Evolutionary conservation across 2,888 invertebrate species (phyloP), one percentile per base, ranked within the genome.

Genomic region (Catocala nupta): DNA sequence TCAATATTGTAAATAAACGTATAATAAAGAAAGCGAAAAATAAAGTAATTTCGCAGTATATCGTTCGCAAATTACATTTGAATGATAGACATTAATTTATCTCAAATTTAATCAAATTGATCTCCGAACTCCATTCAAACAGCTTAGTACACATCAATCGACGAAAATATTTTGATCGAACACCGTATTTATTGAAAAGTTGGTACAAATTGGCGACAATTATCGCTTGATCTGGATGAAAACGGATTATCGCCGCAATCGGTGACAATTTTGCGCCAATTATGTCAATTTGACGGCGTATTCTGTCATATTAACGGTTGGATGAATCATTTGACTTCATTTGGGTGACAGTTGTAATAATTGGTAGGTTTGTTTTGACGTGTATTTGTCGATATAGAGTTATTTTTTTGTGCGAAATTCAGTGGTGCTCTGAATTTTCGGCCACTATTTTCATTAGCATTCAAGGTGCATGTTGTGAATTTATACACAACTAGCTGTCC

Each of bases 221-320:
- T 68, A 73, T 53, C 58, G 65, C 59, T 70, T 65, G 68, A 78
- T 78, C 67, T 68, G 61, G 71, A 71, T 80, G 60, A 72, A 66
- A 69, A 63, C 59, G 59, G 68, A 80, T 78, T 77, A 68, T 68
- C 69, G 70, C 71, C 57, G 68, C 71, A 58, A 63, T 67, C 72
- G 67, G 56, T 67, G 55, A 62, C 53, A 48, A 65, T 66, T 71
- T 68, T 59, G 62, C 63, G 74, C 69, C 76, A 76, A 73, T 69
- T 69, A 75, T 51, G 58, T 66, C 60, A 69, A 42, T 50, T 45
- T 53, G 57, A 60, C 45, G 48, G 48, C 44, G 57, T 58, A 50
- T 42, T 43, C 33, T 39, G 36, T 39, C 36, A 7, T 39, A 39
- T 39, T 8, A 12, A 45, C 45, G 16, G 43, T 39, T 39, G 36